Evolutionary conservation across 2,888 invertebrate species (phyloP), one percentile per base, ranked within the genome.

Genomic region (Gymnoscelis rufifasciata): DNA sequence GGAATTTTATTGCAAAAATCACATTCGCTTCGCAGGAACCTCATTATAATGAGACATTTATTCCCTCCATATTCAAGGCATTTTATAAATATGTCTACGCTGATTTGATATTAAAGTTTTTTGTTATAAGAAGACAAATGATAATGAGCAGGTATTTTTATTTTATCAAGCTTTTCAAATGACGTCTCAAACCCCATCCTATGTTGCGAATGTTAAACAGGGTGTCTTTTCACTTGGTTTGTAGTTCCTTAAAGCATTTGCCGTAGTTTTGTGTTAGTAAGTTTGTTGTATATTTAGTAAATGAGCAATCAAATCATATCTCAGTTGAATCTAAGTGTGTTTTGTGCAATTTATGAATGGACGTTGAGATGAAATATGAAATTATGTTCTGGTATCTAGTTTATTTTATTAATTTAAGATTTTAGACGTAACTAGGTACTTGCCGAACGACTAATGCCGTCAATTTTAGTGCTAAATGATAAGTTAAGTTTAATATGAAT

Each of bases 191-290:
- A 19, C 2, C 3, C 19, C 19, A 19, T 2, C 19, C 19, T 19
- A 19, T 3, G 19, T 42, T 38, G 24, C 24, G 30, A 8, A 35
- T 36, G 4, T 11, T 26, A 54, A 54, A 54, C 48, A 54, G 43
- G 52, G 52, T 55, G 53, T 54, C 40, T 36, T 42, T 19, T 36
- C 19, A 48, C 45, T 51, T 59, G 57, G 36, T 74, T 72, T 73
- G 65, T 78, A 73, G 84, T 86, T 84, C 86, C 83, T 84, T 62
- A 50, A 73, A 71, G 86, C 86, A 86, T 86, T 86, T 83, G 74
- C 69, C 71, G 71, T 76, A 74, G 69, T 52, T 52, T 58, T 59
- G 55, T 54, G 54, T 59, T 35, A 57, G 10, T 49, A 57, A 54
- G 48, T 52, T 56, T 44, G 56, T 54, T 60, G 57, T 62, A 59